Evolutionary conservation across 23 tunicate genomes (phyloP).

Genomic region (Styela clava): DNA sequence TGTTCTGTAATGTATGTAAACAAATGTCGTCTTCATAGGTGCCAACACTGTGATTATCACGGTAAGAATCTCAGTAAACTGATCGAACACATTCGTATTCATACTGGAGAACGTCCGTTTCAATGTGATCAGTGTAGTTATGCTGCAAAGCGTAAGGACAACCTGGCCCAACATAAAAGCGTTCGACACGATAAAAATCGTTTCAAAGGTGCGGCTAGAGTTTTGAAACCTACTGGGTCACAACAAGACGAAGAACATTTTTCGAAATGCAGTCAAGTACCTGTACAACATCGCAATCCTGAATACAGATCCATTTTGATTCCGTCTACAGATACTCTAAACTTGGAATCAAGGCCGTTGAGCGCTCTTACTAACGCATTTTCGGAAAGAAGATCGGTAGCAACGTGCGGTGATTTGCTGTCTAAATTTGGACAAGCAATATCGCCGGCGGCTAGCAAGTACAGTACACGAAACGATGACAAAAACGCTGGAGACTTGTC

Average conservation of each 20-base stretch:
- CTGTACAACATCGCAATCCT: background rate
- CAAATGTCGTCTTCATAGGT: too few species aligned
- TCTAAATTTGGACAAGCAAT: background rate
- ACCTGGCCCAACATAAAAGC: constrained; percentile 85
- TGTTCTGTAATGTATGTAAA: too few species aligned
- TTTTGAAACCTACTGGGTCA: constrained; percentile 6
- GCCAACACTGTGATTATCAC: constrained; percentile 80
- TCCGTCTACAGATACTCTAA: background rate
- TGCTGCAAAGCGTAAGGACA: constrained; percentile 96
- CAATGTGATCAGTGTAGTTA: constrained; percentile 95
- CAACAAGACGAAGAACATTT: background rate
- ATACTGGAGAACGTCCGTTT: constrained; percentile 96
- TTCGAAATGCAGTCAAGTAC: background rate
- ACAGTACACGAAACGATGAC: background rate
- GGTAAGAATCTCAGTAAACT: constrained; percentile 93
- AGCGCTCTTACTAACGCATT: background rate
- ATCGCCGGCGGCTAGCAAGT: background rate
- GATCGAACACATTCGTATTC: constrained; percentile 94
- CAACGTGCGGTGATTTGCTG: background rate
- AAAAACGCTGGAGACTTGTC: background rate
- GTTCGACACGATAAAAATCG: constrained; percentile 85
- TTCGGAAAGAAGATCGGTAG: too few species aligned
- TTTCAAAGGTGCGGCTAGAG: constrained; percentile 24
- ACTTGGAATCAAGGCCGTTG: background rate
- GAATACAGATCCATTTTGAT: background rate